A percentile compares a stretch with the other conserved stretches of the same genome.
Conservation (phyloP, 1,140 invertebrate species). For the Drosophila biarmipes region DNA sequence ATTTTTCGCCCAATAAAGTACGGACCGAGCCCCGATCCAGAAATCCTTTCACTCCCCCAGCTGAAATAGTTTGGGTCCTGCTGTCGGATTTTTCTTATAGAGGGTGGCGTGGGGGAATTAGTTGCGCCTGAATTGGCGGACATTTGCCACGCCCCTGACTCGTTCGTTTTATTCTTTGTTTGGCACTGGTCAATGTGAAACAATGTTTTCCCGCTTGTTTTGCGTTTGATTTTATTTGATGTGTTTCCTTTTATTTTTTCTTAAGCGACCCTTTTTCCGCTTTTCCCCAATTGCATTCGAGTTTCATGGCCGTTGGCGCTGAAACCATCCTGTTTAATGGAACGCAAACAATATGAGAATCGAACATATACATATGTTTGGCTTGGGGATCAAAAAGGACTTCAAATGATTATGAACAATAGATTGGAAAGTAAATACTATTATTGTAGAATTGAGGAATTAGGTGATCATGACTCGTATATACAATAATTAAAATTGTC, state of each 20-base stretch:
- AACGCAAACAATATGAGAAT: conserved; percentile 63
- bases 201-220: conserved; percentile 80
- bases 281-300: conserved; percentile 52
- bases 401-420: too few relatives aligned
- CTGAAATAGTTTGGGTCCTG: conserved; percentile 53
- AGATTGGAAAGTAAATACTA: too few relatives aligned
- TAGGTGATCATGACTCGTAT: too few relatives aligned
- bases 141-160: conserved; percentile 51
- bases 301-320: conserved; percentile 16
- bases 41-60: conserved; percentile 25
- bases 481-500: background rate
- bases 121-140: conserved; percentile 80
- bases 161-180: conserved; percentile 31
- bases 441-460: too few relatives aligned
- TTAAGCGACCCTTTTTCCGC: conserved; percentile 40
- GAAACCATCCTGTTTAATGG: conserved; percentile 38
- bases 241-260: conserved; percentile 63
- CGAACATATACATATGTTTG: conserved; percentile 15
- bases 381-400: too few relatives aligned
- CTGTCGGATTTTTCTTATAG: background rate
- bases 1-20: conserved; percentile 84
- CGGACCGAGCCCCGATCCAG: conserved; percentile 41
- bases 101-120: conserved; percentile 55
- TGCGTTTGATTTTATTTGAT: conserved; percentile 81
- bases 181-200: conserved; percentile 73